Conservation (phyloP, 2,113 vertebrate genomes). For the Anguilla rostrata region DNA sequence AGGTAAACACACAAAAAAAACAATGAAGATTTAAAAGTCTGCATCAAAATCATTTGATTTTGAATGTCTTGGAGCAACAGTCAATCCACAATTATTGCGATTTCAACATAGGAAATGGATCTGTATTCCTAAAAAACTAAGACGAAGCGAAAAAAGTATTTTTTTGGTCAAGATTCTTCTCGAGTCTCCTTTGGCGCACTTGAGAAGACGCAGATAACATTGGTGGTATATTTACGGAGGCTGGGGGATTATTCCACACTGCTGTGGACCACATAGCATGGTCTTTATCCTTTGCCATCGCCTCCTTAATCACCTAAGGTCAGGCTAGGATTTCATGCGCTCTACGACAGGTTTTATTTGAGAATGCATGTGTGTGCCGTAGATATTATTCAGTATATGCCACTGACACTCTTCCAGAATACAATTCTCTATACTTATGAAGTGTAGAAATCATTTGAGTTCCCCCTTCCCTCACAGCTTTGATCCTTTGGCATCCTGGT, state of each 20-base stretch:
- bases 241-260: not conserved
- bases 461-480: constrained; percentile 42
- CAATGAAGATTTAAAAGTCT: constrained; percentile 10
- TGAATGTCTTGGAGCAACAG: constrained; percentile 46
- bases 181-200: not conserved
- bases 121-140: constrained; percentile 43
- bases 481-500: constrained; percentile 53
- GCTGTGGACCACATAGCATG: not conserved
- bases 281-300: not conserved
- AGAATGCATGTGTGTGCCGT: not conserved
- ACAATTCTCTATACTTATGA: constrained; percentile 50
- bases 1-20: not conserved
- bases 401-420: not conserved
- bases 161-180: not conserved
- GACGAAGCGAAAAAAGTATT: not conserved
- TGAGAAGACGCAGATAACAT: not conserved
- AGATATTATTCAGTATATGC: constrained; percentile 1
- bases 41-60: constrained; percentile 40
- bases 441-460: constrained; percentile 52
- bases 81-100: constrained; percentile 72
- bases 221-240: not conserved
- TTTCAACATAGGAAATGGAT: constrained; percentile 66
- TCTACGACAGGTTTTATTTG: not conserved
- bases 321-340: not conserved
- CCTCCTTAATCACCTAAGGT: not conserved